Base-by-base conservation (phyloP, 2,797 vertebrate species). In the Tokudaia muenninki region DNA sequence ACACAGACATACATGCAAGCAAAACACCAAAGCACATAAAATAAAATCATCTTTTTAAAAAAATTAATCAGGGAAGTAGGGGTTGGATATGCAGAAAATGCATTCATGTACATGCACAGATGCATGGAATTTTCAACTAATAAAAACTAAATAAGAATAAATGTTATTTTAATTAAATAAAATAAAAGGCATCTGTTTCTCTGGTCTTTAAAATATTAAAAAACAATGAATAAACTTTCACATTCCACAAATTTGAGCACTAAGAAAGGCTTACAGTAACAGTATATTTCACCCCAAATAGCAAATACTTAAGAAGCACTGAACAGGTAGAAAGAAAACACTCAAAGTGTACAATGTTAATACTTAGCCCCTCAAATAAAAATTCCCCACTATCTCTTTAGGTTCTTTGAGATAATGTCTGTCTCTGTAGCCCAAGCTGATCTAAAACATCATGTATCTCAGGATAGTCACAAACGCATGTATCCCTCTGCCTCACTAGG, bases 251-350 rank as follows among this genome's bases (percentile, higher is more conserved):
- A 89, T 37, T 0, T 91, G 50, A 86, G 93, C 47, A 92, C 37
- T 86, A 94, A 84, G 13, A 91, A 96, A 94, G 24, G 5, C 65
- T 95, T 86, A 96, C 6, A 80, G 17, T 94, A 87, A 72, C 24
- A 90, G 26, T 95, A 31, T 41, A 93, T 87, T 84, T 57, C 11
- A n/a, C 16, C n/a, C 61, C 61, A 90, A 92, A 75, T 8, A 91
- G 70, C n/a, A 96, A 97, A 94, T 74, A 92, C 10, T 87, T 91
- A 79, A 17, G 31, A 92, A 70, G 6, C 8, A 84, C 12, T 59
- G 79, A 77, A 74, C 26, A 93, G 31, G 29, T 88, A 22, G 47
- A 94, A 44, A 95, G 44, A 65, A 37, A 84, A 57, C 31, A 87
- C 7, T 50, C 6, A 86, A 93, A 93, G 16, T 86, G 55, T 72